Base-by-base conservation (phyloP, 2,113 vertebrate genomes). In the Eptesicus fuscus region DNA sequence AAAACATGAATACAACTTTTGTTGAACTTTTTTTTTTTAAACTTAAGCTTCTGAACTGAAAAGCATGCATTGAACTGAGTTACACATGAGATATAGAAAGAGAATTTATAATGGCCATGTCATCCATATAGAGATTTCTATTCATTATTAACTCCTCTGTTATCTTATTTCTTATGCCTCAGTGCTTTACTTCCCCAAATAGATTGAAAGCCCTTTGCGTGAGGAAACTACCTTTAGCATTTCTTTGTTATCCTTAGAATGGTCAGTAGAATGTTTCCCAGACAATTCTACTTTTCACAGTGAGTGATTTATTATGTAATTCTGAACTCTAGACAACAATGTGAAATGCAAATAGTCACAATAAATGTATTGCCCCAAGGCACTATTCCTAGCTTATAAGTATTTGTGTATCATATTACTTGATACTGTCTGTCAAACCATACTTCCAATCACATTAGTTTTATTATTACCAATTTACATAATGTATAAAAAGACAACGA, bases 341-440 rank as follows among this genome's bases (percentile, higher is more conserved):
- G 70, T 91, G 9, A 97, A 95, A 96, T 96, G 59, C 69, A 95
- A 94, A 92, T 76, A 61, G 88, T 96, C 74, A 80, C 37, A 70
- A 2, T 87, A 83, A 90, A 20, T 91, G 95, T 49, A 85, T 17
- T 73, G 73, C 70, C 90, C 90, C 88, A 82, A 85, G 91, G 91
- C 32, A 83, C 69, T 67, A 56, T 90, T 97, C 87, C 73, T 70
- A 95, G 4, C 77, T 88, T 88, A 22, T 77, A 95, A 90, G 88
- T 82, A 93, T 93, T 91, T 96, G 69, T 63, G 77, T n/a, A 96
- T 94, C 86, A 28, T 73, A 47, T 95, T 95, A 83, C 16, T 30
- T 65, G 95, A 90, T 51, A 88, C 0, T 44, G 53, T 83, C 10
- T 63, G 67, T 94, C 67, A 97, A 96, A 93, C 69, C n/a, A 42